These are phyloP conservation scores for Geodia barretti DNA, from an alignment of 37 sponge, comb jelly and placozoan genomes.

Conservation along the genomic window DNA sequence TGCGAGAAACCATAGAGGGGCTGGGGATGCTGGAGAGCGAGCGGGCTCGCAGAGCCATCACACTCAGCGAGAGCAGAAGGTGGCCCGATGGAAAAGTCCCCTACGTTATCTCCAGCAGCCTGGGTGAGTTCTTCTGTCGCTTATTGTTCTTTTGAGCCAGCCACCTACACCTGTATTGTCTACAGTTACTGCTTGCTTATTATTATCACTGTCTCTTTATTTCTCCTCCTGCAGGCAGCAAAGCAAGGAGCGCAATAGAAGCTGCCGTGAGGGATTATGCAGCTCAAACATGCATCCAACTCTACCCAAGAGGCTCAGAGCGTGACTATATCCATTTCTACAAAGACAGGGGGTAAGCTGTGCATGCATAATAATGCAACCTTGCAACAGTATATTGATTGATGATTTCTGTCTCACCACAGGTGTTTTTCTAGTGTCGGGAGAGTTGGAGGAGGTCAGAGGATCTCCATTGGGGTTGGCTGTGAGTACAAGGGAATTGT, in stretches of 20 bases:
- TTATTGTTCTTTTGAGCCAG: no score
- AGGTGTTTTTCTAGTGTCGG: constrained; percentile 81
- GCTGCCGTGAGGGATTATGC: constrained; percentile 57
- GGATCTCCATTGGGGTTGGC: constrained; percentile 78
- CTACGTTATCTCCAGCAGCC: constrained; percentile 7
- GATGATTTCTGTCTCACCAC: background rate
- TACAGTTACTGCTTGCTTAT: no score
- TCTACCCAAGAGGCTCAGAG: constrained; percentile 46
- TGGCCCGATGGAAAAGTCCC: constrained; percentile 20
- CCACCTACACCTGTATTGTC: no score
- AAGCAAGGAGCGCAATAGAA: constrained; percentile 46
- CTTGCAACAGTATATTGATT: background rate
- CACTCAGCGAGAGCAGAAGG: background rate
- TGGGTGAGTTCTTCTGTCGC: constrained; percentile 2
- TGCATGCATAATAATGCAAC: background rate
- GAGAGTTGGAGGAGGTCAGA: constrained; percentile 53
- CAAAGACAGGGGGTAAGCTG: constrained; percentile 59
- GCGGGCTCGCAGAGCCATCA: constrained; percentile 9
- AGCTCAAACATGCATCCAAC: constrained; percentile 53
- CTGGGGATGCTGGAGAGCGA: background rate
- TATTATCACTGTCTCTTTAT: no score
- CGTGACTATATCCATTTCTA: constrained; percentile 67
- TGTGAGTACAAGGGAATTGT: constrained; percentile 76
- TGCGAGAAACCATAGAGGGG: background rate
- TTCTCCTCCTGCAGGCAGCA: background rate